Evolutionary conservation across 1,140 invertebrate genomes (phyloP), one percentile per base, ranked within the genome.

Genomic region (Drosophila kikkawai): DNA sequence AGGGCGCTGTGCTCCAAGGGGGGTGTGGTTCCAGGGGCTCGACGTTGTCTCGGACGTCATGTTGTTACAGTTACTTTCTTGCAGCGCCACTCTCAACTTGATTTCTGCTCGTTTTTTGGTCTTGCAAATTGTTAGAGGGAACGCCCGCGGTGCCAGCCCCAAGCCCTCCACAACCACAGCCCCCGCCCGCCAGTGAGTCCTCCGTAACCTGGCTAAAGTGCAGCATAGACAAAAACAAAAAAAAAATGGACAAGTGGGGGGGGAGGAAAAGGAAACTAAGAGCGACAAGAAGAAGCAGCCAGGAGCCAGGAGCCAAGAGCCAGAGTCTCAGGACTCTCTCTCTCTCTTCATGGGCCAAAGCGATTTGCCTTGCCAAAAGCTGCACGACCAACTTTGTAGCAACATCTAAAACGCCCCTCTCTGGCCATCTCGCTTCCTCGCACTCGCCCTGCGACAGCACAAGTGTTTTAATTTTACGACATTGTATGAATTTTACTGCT

Each of bases 381-480:
- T 78, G 84, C 73, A 88, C 61, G 84, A 87, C 84, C 79, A 87
- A 87, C 84, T 87, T 87, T 83, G 84, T 80, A 83, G 82, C 76
- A 76, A 64, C 75, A 73, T 69, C 64, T 68, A 68, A 42, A 68
- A 48, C 45, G 50, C 29, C 51, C 61, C 61, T 48, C 60, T 36
- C 58, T 48, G 26, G 17, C 39, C 51, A 15, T 17, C 42, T 45
- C 29, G 48, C 39, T 34, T 4, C 50, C 50, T 56, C 48, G 45
- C 47, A n/a, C 32, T 15, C 19, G 29, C 26, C 39, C 32, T 19
- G 82, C 77, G 75, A 81, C 74, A 85, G 79, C 85, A 88, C 83
- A 91, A 91, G 88, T 91, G 88, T 91, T 91, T 91, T 91, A 91
- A 91, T 91, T 91, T 91, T 88, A 91, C 88, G 88, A 91, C 88